Conservation (phyloP, 2,113 vertebrate species). For the Gallinago media region DNA sequence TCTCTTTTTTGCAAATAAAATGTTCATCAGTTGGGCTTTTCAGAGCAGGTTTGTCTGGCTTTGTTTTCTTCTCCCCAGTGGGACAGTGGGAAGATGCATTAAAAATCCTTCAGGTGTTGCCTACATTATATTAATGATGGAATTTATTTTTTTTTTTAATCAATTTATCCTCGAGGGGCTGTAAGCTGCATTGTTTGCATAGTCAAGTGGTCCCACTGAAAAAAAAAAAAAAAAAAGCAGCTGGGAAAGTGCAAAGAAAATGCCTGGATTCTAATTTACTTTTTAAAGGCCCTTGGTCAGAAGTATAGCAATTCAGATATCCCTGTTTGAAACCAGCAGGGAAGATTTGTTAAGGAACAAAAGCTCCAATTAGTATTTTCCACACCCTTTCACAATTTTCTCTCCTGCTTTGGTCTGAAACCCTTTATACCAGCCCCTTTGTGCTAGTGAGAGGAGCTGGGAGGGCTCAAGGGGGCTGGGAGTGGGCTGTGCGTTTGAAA, state of each 20-base stretch:
- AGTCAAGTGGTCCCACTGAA: conserved; percentile 67
- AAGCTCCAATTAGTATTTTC: conserved; percentile 86
- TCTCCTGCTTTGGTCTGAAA: conserved; percentile 73
- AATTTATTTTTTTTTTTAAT: background rate
- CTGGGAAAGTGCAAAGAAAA: conserved; percentile 66
- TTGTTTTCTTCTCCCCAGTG: background rate
- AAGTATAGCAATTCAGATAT: conserved; percentile 80
- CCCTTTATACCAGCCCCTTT: conserved; percentile 76
- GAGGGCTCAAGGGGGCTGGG: background rate
- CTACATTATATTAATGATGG: background rate
- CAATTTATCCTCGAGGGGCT: conserved; percentile 16
- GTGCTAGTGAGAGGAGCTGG: conserved; percentile 70
- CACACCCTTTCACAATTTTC: conserved; percentile 86
- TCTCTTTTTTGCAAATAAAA: background rate
- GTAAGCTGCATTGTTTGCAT: conserved; percentile 62
- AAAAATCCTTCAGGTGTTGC: conserved; percentile 35
- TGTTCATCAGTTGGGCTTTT: background rate
- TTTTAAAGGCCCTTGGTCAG: conserved; percentile 72
- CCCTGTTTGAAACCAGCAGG: conserved; percentile 81
- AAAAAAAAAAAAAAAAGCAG: conserved; percentile 13
- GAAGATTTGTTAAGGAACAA: conserved; percentile 82
- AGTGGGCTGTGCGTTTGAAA: background rate
- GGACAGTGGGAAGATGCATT: background rate
- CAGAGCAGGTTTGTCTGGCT: background rate
- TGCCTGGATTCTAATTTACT: conserved; percentile 73